A percentile compares a stretch with the other conserved stretches of the same genome.
These are phyloP conservation scores for Shargacucullia verbasci DNA, from an alignment of 2,888 invertebrate species.

Conservation along the genomic window DNA sequence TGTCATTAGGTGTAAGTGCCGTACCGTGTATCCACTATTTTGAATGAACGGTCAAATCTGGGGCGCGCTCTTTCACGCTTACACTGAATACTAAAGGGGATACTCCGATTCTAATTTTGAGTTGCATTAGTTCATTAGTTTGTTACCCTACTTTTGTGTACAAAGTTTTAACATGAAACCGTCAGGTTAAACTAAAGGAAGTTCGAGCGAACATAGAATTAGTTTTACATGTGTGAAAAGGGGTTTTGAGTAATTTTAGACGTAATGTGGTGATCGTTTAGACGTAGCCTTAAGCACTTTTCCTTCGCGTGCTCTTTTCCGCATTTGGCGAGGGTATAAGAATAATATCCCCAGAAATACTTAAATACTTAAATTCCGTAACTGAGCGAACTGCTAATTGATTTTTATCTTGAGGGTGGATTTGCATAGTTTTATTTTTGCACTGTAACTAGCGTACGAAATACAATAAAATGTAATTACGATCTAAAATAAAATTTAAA, in stretches of 20 bases:
- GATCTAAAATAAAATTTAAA: too few species aligned
- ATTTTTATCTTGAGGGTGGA: too few species aligned
- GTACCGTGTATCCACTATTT: constrained; percentile 50
- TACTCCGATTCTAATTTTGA: constrained; percentile 16
- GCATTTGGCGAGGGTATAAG: too few species aligned
- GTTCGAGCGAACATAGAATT: background rate
- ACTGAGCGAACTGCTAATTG: too few species aligned
- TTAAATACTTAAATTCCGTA: too few species aligned
- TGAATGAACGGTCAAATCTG: constrained; percentile 41
- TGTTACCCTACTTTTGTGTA: constrained; percentile 2
- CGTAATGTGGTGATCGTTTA: too few species aligned
- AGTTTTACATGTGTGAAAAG: background rate
- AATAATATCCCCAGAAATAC: too few species aligned
- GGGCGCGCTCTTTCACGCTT: constrained; percentile 14
- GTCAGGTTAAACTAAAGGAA: background rate
- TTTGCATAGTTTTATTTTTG: too few species aligned
- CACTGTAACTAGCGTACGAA: too few species aligned
- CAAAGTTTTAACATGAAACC: background rate
- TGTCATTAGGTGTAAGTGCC: constrained; percentile 57
- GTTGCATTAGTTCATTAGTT: constrained; percentile 24
- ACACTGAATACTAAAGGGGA: constrained; percentile 6
- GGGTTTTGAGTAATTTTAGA: constrained; percentile 1
- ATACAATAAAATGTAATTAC: too few species aligned
- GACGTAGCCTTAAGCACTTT: too few species aligned
- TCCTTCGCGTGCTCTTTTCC: too few species aligned